Base-by-base conservation (phyloP, 2,888 invertebrate species). In the Ophioninae sp. region DNA sequence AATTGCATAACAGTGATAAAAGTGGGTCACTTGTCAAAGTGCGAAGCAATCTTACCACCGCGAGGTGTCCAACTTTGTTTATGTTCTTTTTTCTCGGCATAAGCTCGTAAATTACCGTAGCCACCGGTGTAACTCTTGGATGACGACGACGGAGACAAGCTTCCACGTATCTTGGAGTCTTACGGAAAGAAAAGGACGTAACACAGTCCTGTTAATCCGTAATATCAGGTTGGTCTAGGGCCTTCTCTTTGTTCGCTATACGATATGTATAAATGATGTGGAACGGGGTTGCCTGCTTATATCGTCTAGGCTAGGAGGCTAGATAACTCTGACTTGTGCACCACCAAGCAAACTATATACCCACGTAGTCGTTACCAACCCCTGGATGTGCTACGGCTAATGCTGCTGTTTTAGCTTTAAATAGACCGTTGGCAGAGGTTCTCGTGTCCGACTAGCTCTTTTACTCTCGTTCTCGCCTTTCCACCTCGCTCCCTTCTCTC, bases 11-110 rank as follows among this genome's bases (percentile, higher is more conserved):
- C 90, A 87, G 72, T 87, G 90, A 89, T 90, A 89, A 91, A 92
- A 92, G 87, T 92, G 88, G 92, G 92, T 92, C 92, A 89, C 89
- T 89, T 91, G 92, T 92, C 91, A 92, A 92, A 92, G 90, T 89
- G 90, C 91, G 88, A 89, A 89, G 89, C 89, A 89, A 90, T 91
- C 89, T 88, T 90, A 56, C 39, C 67, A 59, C 64, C 51, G n/a
- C 88, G 89, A 90, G 90, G 90, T 91, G 91, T 91, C 90, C 89
- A 91, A 91, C 89, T 88, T 89, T 30, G 30, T 30, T 30, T 30
- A n/a, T n/a, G 2, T 30, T 85, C 80, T 85, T 75, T 88, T 88
- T 86, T 90, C 59, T 89, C 88, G 86, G 88, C 88, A 88, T 88
- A 90, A 90, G 89, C 92, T 91, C 92, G 91, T 92, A 92, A 92